Percentiles rank a stretch among this genome's conserved stretches.
Conservation (phyloP, 1,140 invertebrate genomes). For the Bombus ignitus region DNA sequence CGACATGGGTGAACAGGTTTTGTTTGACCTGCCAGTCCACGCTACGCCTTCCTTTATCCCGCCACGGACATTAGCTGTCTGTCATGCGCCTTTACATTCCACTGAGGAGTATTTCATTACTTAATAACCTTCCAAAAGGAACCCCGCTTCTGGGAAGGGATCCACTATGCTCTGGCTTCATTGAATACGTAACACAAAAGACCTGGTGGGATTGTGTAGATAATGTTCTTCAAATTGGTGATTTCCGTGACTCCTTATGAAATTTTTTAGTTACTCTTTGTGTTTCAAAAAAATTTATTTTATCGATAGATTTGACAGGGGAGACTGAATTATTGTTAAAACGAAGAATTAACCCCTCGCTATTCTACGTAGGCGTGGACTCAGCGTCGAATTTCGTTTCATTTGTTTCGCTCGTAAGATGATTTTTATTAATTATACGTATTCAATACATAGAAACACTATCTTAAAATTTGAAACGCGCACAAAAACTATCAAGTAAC, state of each 20-base stretch:
- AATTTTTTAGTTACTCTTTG: too few relatives aligned
- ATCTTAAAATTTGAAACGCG: too few relatives aligned
- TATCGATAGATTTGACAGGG: too few relatives aligned
- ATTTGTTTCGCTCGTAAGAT: too few relatives aligned
- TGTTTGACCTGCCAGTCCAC: constrained; percentile 64
- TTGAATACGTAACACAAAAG: constrained; percentile 1
- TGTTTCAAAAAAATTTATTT: too few relatives aligned
- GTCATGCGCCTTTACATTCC: constrained; percentile 56
- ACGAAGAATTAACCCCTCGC: too few relatives aligned
- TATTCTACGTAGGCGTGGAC: too few relatives aligned
- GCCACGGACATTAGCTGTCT: constrained; percentile 61
- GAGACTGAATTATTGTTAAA: too few relatives aligned
- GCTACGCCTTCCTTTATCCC: constrained; percentile 54
- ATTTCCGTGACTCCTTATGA: not conserved
- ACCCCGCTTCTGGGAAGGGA: constrained; percentile 8
- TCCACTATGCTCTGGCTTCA: not conserved
- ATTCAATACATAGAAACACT: too few relatives aligned
- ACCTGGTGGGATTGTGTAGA: not conserved
- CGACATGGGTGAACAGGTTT: constrained; percentile 58
- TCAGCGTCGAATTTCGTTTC: too few relatives aligned
- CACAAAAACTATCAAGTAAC: too few relatives aligned
- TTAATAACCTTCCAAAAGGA: constrained; percentile 60
- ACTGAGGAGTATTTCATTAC: constrained; percentile 56
- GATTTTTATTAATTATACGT: too few relatives aligned
- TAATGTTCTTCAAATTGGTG: not conserved